Conservation (phyloP, 2,888 invertebrate species). For the Diadegma fenestrale region DNA sequence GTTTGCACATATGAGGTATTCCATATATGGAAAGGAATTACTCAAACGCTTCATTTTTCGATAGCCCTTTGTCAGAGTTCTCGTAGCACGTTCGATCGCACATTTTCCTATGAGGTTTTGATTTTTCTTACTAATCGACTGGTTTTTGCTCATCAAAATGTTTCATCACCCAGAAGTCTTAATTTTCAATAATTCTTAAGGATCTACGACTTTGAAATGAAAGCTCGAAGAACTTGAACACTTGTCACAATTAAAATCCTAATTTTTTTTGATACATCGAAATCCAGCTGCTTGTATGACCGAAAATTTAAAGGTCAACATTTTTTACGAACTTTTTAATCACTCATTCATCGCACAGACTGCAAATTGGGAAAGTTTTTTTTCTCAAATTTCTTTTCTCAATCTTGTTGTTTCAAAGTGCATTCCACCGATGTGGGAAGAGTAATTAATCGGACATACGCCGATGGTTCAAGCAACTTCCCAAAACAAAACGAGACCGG, state of each 20-base stretch:
- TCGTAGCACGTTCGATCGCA: not conserved
- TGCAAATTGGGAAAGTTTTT: not conserved
- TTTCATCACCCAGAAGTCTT: too few relatives aligned
- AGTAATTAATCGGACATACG: conserved; percentile 61
- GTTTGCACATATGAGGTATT: conserved; percentile 17
- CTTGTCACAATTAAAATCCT: too few relatives aligned
- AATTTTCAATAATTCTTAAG: too few relatives aligned
- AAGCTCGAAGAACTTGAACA: too few relatives aligned
- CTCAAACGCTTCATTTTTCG: not conserved
- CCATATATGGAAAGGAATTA: not conserved
- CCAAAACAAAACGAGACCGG: conserved; percentile 4
- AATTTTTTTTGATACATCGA: too few relatives aligned
- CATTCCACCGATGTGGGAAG: not conserved
- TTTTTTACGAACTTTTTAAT: not conserved
- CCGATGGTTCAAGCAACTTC: conserved; percentile 11
- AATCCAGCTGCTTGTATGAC: too few relatives aligned
- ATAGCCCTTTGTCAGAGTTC: not conserved
- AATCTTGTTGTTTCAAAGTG: not conserved
- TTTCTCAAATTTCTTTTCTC: not conserved
- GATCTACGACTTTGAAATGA: too few relatives aligned
- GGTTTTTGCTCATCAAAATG: not conserved
- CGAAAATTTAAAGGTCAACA: not conserved
- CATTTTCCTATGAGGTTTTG: not conserved
- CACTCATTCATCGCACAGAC: not conserved
- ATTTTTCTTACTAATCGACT: not conserved